A percentile compares a stretch with the other conserved stretches of the same genome.
Evolutionary conservation across 2,888 invertebrate species (phyloP).

Genomic region (Lithodes maja): DNA sequence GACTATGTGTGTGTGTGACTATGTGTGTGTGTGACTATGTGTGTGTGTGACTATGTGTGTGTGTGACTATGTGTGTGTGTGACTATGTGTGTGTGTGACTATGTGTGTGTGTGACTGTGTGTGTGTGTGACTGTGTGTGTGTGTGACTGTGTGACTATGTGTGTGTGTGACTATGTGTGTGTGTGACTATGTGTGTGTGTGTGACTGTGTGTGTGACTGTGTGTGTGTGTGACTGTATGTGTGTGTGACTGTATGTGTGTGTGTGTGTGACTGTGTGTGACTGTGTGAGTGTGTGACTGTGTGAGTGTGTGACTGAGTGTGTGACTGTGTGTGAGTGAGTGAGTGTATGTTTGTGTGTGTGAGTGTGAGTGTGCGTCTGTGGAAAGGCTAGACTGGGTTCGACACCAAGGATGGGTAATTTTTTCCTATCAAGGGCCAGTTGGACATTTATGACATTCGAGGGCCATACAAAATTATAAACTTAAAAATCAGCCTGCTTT

Average conservation of each 20-base stretch:
- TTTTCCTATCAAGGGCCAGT: too few relatives aligned
- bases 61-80: neutral
- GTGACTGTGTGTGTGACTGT: neutral
- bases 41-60: neutral
- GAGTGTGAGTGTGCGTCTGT: too few relatives aligned
- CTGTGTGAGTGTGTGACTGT: slow-evolving; percentile 6
- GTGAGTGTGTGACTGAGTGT: slow-evolving; percentile 6
- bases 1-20: neutral
- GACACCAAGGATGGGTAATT: neutral
- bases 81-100: neutral
- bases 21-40: neutral
- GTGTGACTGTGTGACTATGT: slow-evolving; percentile 5
- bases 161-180: slow-evolving; percentile 13
- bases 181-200: slow-evolving; percentile 6
- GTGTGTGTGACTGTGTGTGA: slow-evolving; percentile 7
- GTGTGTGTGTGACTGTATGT: slow-evolving; percentile 3
- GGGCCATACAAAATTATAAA: too few relatives aligned
- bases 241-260: slow-evolving; percentile 13
- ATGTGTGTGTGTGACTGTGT: slow-evolving; percentile 12
- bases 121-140: slow-evolving; percentile 14
- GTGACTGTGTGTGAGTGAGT: slow-evolving; percentile 6
- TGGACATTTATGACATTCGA: too few relatives aligned
- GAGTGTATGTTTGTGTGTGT: too few relatives aligned
- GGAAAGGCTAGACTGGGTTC: too few relatives aligned
- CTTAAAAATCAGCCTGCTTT: too few relatives aligned